Conservation (phyloP, 2,797 vertebrate species). For the Dendrocincla tyrannina region DNA sequence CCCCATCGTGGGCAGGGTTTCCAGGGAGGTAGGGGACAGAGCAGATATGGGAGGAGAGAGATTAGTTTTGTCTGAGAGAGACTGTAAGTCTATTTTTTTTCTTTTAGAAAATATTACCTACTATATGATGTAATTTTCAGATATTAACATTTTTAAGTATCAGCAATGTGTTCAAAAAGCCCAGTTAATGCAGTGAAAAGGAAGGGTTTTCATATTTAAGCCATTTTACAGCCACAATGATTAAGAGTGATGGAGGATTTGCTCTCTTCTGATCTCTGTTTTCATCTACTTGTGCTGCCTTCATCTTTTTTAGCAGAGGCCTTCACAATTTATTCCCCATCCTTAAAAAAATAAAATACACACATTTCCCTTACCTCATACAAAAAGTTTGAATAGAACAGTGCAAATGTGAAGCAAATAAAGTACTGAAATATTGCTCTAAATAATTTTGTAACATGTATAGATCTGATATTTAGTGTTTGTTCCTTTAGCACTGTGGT, state of each 20-base stretch:
- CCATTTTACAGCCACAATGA: not conserved
- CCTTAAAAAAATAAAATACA: not conserved
- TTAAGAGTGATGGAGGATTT: not conserved
- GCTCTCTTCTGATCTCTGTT: not conserved
- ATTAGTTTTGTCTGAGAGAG: not conserved
- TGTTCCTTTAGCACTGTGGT: not conserved
- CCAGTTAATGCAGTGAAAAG: not conserved
- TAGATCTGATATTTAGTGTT: not conserved
- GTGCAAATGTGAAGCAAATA: not conserved
- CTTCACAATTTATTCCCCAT: not conserved
- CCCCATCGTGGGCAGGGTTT: not conserved
- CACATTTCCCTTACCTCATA: not conserved
- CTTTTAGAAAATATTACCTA: not conserved
- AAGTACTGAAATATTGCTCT: not conserved
- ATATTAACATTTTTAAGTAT: not conserved
- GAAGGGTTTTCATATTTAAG: not conserved
- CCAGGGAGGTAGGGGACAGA: not conserved
- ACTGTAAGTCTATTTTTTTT: not conserved
- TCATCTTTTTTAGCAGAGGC: not conserved
- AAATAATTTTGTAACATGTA: not conserved
- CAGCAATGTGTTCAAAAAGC: not conserved
- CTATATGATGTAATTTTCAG: not conserved
- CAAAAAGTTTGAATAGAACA: not conserved
- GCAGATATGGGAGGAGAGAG: not conserved
- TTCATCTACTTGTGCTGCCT: not conserved